These are phyloP conservation scores for Phortica magna DNA, from an alignment of 2,888 invertebrate genomes.

Conservation along the genomic window DNA sequence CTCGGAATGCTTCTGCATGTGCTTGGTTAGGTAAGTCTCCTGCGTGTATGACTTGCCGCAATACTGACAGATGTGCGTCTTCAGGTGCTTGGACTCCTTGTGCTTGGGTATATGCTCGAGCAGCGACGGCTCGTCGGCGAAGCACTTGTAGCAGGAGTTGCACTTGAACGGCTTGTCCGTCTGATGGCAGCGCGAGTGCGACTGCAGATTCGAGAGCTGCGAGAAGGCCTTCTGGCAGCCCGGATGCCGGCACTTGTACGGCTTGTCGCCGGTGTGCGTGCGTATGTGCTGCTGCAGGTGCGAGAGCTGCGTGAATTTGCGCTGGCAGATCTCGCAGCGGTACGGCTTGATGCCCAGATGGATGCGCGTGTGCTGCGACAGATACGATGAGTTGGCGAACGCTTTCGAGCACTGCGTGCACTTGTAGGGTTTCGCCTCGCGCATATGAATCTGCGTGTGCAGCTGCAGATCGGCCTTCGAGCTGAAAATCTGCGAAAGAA, in stretches of 20 bases:
- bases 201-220: constrained; percentile 98
- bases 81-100: constrained; percentile 99
- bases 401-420: constrained; percentile 99
- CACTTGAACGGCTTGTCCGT: constrained; percentile 99
- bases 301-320: constrained; percentile 99
- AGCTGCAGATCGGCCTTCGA: constrained; percentile 98
- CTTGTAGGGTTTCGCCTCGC: constrained; percentile 99
- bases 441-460: constrained; percentile 98
- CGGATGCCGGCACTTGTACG: constrained; percentile 97
- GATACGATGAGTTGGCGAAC: constrained; percentile 99
- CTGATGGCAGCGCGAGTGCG: constrained; percentile 99
- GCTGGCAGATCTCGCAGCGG: constrained; percentile 98
- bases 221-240: constrained; percentile 99
- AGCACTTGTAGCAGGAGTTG: constrained; percentile 99
- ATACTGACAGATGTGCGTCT: constrained; percentile 99
- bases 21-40: constrained; percentile 99
- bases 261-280: constrained; percentile 99
- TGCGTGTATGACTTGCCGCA: constrained; percentile 99
- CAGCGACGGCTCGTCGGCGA: constrained; percentile 96
- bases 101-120: constrained; percentile 99
- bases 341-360: constrained; percentile 99
- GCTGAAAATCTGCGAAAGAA: constrained; percentile 91
- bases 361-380: constrained; percentile 99
- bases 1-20: constrained; percentile 99
- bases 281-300: constrained; percentile 99